These are phyloP conservation scores for Cecidostiba fungosa DNA, from an alignment of 2,888 invertebrate genomes.

Conservation along the genomic window DNA sequence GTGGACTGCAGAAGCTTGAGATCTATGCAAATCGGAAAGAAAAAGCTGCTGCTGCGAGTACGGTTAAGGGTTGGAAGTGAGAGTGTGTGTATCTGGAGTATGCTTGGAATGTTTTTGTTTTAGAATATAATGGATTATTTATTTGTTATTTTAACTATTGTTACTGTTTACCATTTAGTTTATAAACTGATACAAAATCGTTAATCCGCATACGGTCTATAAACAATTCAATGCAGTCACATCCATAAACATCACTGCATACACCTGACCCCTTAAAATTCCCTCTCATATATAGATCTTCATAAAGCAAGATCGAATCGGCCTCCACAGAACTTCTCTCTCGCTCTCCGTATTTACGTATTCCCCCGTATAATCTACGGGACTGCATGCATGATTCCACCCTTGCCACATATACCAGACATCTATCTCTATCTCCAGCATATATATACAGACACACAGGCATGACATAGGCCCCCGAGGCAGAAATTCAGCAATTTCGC, in stretches of 20 bases:
- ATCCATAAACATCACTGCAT: not conserved
- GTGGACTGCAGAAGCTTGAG: conserved; percentile 17
- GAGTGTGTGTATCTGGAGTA: not conserved
- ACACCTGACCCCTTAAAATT: not conserved
- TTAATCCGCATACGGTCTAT: no score
- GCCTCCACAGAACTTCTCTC: conserved; percentile 13
- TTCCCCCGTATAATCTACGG: conserved; percentile 10
- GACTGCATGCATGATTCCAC: not conserved
- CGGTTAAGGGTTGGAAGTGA: not conserved
- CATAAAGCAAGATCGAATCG: not conserved
- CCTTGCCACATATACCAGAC: not conserved
- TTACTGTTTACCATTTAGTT: no score
- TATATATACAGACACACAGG: not conserved
- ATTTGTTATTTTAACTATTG: no score
- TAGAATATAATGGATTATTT: no score
- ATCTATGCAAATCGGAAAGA: conserved; percentile 56
- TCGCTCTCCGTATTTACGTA: conserved; percentile 14
- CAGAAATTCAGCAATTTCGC: conserved; percentile 62
- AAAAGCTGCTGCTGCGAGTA: not conserved
- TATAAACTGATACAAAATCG: no score
- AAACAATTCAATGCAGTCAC: not conserved
- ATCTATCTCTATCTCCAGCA: not conserved
- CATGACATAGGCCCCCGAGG: not conserved
- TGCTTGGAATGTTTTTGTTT: not conserved
- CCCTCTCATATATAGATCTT: not conserved